Conservation (phyloP, 2,888 invertebrate genomes). For the Pterobdella sp. region DNA sequence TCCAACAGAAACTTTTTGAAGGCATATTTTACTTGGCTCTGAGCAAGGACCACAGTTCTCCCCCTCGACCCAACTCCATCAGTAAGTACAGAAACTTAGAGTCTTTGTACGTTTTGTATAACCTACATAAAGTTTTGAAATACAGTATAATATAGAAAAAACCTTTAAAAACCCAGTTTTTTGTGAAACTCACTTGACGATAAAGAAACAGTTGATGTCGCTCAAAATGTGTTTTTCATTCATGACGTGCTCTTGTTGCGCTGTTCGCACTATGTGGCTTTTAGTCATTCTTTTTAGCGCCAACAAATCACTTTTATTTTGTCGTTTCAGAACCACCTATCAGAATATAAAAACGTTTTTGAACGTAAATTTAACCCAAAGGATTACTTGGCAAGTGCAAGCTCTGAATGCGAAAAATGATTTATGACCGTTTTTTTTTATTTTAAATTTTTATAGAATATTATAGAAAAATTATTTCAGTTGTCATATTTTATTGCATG, state of each 20-base stretch:
- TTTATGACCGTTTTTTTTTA: too few relatives aligned
- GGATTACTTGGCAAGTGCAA: too few relatives aligned
- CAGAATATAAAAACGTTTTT: neutral
- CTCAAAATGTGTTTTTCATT: slow-evolving; percentile 98
- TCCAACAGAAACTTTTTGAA: neutral
- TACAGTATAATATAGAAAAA: neutral
- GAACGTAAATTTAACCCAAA: too few relatives aligned
- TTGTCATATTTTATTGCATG: too few relatives aligned
- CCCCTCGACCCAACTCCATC: slow-evolving; percentile 25
- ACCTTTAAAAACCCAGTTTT: neutral
- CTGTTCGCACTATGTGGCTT: slow-evolving; percentile 86
- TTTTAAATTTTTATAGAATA: too few relatives aligned
- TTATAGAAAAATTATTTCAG: too few relatives aligned
- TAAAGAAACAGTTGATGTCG: slow-evolving; percentile 83
- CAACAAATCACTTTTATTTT: slow-evolving; percentile 11
- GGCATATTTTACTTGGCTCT: slow-evolving; percentile 12
- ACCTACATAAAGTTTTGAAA: slow-evolving; percentile 8
- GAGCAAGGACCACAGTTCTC: slow-evolving; percentile 24
- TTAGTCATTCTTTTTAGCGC: slow-evolving; percentile 98
- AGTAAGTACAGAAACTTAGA: slow-evolving; percentile 25
- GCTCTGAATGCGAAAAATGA: too few relatives aligned
- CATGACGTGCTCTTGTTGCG: slow-evolving; percentile 98
- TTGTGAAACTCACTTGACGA: slow-evolving; percentile 62
- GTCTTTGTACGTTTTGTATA: slow-evolving; percentile 27
- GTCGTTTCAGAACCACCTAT: slow-evolving; percentile 11